Conservation (phyloP, 1,140 invertebrate genomes). For the Eciton burchellii region DNA sequence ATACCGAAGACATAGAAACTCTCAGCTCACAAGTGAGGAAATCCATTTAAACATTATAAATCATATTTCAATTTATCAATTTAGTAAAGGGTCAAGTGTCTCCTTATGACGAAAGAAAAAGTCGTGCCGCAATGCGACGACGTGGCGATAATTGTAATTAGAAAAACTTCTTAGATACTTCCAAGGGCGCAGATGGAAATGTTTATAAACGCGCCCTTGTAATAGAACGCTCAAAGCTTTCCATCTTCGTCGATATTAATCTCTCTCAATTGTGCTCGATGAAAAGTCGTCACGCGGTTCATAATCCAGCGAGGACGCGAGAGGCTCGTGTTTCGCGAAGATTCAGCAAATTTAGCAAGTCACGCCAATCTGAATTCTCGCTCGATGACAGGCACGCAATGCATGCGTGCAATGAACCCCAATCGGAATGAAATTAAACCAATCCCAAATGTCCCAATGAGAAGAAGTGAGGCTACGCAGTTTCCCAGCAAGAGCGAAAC, state of each 20-base stretch:
- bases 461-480: constrained; percentile 11
- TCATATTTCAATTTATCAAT: constrained; percentile 6
- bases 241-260: neutral
- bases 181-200: too few species aligned
- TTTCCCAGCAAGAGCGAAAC: neutral
- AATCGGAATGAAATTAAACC: constrained; percentile 41
- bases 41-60: too few species aligned
- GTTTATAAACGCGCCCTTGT: too few species aligned
- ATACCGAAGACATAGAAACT: neutral
- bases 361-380: constrained; percentile 47
- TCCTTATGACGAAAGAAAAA: too few species aligned
- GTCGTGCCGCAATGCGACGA: too few species aligned
- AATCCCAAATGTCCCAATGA: neutral
- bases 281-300: neutral
- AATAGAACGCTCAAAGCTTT: too few species aligned
- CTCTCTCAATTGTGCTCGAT: constrained; percentile 16
- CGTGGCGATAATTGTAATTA: too few species aligned
- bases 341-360: constrained; percentile 8
- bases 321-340: constrained; percentile 8
- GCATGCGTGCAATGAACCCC: constrained; percentile 47
- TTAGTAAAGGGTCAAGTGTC: too few species aligned
- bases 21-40: too few species aligned
- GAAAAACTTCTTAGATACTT: too few species aligned
- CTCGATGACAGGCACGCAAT: constrained; percentile 12
- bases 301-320: neutral